phyloP scores from a whole-genome alignment of 2,797 vertebrate genomes.

The Cygnus olor region DNA sequence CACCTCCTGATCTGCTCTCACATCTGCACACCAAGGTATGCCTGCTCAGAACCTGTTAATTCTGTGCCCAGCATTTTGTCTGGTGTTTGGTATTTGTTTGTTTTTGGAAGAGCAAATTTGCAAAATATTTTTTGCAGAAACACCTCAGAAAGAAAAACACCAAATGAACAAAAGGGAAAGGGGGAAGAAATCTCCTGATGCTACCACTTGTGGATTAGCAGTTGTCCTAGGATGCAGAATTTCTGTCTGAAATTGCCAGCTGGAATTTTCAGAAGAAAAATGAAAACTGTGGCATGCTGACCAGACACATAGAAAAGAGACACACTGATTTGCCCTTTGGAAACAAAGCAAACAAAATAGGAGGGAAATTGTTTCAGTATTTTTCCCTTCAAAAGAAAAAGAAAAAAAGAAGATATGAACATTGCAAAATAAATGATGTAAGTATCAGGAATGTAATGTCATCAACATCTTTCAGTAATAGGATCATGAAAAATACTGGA shows the following conservation, averaged over 20 bases:
- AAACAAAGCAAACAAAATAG: background rate
- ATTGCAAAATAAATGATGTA: background rate
- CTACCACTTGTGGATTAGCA: background rate
- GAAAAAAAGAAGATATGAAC: background rate
- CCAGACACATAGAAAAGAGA: background rate
- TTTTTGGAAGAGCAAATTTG: background rate
- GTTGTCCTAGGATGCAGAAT: background rate
- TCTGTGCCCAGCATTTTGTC: background rate
- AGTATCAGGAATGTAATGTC: slow-evolving; percentile 14
- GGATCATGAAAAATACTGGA: background rate
- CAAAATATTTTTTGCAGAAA: background rate
- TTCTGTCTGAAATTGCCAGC: background rate
- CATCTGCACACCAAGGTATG: background rate
- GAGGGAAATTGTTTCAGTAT: background rate
- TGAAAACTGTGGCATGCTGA: background rate
- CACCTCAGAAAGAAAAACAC: background rate
- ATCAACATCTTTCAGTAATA: background rate
- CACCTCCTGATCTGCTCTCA: background rate
- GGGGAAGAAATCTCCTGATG: background rate
- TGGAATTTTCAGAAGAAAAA: slow-evolving; percentile 5
- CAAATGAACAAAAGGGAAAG: background rate
- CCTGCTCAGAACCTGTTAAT: background rate
- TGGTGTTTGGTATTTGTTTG: background rate
- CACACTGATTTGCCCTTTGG: background rate
- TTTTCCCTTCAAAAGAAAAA: background rate